Evolutionary conservation across 2,797 vertebrate species (phyloP).

Genomic region (Ambastaia sidthimunki): DNA sequence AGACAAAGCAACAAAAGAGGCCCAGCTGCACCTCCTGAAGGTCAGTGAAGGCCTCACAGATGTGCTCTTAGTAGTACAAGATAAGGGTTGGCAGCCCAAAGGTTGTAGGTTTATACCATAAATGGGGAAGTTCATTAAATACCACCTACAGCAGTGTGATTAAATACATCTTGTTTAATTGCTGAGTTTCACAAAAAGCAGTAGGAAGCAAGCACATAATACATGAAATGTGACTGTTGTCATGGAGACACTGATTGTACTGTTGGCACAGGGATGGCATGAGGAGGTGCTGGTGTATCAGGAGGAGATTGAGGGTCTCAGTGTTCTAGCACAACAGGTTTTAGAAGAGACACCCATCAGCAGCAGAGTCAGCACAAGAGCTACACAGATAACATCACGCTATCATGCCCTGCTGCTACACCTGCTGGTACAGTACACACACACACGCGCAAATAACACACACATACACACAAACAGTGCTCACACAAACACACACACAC

Average conservation of each 20-base stretch:
- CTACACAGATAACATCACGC: slow-evolving; percentile 88
- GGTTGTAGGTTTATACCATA: neutral
- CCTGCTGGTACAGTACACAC: slow-evolving; percentile 78
- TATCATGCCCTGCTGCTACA: slow-evolving; percentile 92
- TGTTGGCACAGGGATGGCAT: slow-evolving; percentile 82
- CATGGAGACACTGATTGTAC: neutral
- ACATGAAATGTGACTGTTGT: neutral
- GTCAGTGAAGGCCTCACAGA: slow-evolving; percentile 68
- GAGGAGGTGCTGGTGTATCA: slow-evolving; percentile 83
- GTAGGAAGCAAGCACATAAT: neutral
- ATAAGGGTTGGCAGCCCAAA: neutral
- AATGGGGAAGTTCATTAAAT: too few relatives aligned
- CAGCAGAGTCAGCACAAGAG: slow-evolving; percentile 84
- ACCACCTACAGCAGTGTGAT: too few relatives aligned
- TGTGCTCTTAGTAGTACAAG: too few relatives aligned
- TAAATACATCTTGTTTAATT: too few relatives aligned
- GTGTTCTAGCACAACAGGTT: slow-evolving; percentile 88
- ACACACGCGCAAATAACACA: neutral
- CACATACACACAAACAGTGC: neutral
- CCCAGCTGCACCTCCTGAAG: slow-evolving; percentile 89
- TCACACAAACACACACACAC: neutral
- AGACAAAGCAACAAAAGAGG: slow-evolving; percentile 83
- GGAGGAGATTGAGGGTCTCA: slow-evolving; percentile 92
- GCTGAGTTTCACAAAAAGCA: too few relatives aligned
- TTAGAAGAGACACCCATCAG: slow-evolving; percentile 88